These are phyloP conservation scores for Paelopatides confundens DNA, from an alignment of 53 echinoderm and acorn worm genomes.

Conservation along the genomic window DNA sequence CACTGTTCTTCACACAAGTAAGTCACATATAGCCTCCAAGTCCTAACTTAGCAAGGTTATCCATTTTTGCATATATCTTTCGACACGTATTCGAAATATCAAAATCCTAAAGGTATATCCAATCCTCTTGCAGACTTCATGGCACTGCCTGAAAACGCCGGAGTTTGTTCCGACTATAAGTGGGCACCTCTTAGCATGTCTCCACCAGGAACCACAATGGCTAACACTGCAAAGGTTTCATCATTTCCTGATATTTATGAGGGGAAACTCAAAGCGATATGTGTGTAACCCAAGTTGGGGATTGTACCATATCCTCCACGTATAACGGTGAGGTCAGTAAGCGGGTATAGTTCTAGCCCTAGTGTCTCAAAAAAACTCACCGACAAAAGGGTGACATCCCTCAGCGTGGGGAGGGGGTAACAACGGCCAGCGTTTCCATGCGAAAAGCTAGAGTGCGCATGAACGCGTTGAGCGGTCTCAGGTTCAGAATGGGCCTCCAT, in stretches of 20 bases:
- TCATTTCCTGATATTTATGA: conserved; percentile 14
- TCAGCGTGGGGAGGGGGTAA: no score
- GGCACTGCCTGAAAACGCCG: conserved; percentile 53
- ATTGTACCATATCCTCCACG: conserved; percentile 68
- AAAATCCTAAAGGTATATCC: not conserved
- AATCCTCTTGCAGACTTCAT: conserved; percentile 28
- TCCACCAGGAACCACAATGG: conserved; percentile 52
- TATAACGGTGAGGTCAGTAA: conserved; percentile 53
- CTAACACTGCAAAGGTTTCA: conserved; percentile 6
- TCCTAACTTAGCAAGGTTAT: not conserved
- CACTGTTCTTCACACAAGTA: not conserved
- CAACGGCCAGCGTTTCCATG: no score
- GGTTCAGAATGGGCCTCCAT: no score
- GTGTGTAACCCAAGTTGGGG: conserved; percentile 63
- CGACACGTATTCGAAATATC: not conserved
- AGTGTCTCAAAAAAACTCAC: conserved; percentile 51
- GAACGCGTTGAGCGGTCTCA: no score
- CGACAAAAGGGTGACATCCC: conserved; percentile 21
- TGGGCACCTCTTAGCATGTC: not conserved
- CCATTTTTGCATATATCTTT: not conserved
- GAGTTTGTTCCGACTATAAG: conserved; percentile 67
- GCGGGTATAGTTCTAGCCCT: conserved; percentile 10
- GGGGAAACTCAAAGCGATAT: conserved; percentile 8
- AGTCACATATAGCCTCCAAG: not conserved
- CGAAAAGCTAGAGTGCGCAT: no score